phyloP scores from a whole-genome alignment of 2,797 vertebrate genomes.

The Liasis olivaceus region DNA sequence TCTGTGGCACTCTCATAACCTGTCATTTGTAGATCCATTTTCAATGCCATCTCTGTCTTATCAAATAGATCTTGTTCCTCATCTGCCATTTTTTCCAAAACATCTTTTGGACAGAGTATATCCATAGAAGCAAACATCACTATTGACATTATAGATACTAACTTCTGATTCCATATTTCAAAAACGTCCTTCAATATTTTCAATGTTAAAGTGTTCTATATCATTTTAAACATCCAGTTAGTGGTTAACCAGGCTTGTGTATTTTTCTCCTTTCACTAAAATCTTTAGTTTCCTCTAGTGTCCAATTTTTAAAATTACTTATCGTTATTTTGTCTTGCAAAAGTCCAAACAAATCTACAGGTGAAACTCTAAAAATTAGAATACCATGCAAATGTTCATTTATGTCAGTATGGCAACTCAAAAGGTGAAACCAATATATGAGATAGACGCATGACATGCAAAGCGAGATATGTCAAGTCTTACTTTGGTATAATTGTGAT shows the following conservation, averaged over 20 bases:
- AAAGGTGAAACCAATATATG: too few species aligned
- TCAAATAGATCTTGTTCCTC: background rate
- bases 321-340: background rate
- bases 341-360: background rate
- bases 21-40: background rate
- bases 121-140: background rate
- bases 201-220: background rate
- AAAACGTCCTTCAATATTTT: background rate
- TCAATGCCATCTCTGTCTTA: background rate
- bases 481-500: too few species aligned
- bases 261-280: background rate
- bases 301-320: background rate
- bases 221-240: background rate
- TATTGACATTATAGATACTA: background rate
- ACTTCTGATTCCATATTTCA: background rate
- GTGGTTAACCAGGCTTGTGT: background rate
- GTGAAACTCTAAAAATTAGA: too few species aligned
- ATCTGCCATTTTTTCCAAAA: background rate
- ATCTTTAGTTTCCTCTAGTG: background rate
- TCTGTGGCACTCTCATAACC: background rate
- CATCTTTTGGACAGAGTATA: background rate
- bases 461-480: too few species aligned
- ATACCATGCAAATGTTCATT: too few species aligned
- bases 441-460: too few species aligned
- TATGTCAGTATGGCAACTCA: too few species aligned